A percentile compares a stretch with the other conserved stretches of the same genome.
Evolutionary conservation across 2,888 invertebrate species (phyloP).

Genomic region (Saturnia japonica): DNA sequence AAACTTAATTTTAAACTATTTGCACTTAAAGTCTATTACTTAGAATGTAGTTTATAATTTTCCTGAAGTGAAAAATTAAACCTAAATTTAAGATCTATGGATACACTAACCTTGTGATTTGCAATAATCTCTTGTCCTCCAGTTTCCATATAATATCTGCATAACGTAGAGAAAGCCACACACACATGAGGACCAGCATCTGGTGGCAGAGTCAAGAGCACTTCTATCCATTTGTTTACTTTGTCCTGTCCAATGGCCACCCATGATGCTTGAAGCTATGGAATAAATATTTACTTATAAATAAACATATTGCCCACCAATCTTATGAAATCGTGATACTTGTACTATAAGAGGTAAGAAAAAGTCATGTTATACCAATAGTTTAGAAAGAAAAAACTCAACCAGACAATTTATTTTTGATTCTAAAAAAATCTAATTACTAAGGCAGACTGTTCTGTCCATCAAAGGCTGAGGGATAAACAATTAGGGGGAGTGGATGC

Average conservation of each 20-base stretch:
- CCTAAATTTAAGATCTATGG: neutral
- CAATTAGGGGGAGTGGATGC: too few relatives aligned
- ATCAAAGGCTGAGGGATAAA: too few relatives aligned
- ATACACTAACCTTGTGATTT: conserved; percentile 79
- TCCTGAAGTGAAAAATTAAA: neutral
- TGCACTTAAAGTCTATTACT: neutral
- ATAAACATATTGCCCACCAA: neutral
- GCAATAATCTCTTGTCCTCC: conserved; percentile 72
- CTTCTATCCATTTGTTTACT: conserved; percentile 74
- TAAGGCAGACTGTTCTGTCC: too few relatives aligned
- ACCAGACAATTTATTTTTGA: too few relatives aligned
- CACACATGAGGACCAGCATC: conserved; percentile 81
- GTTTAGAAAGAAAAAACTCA: too few relatives aligned
- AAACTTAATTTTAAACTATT: neutral
- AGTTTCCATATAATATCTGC: conserved; percentile 79
- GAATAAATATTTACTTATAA: conserved; percentile 14
- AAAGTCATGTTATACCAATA: neutral
- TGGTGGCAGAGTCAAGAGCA: conserved; percentile 70
- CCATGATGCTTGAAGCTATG: conserved; percentile 73
- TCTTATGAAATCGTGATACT: neutral
- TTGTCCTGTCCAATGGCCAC: conserved; percentile 64
- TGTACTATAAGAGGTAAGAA: neutral
- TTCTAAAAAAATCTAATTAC: too few relatives aligned
- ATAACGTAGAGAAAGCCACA: conserved; percentile 84
- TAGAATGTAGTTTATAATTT: neutral